These are phyloP conservation scores for Gallinago nigripennis DNA, from an alignment of 2,797 vertebrate species.

Conservation along the genomic window DNA sequence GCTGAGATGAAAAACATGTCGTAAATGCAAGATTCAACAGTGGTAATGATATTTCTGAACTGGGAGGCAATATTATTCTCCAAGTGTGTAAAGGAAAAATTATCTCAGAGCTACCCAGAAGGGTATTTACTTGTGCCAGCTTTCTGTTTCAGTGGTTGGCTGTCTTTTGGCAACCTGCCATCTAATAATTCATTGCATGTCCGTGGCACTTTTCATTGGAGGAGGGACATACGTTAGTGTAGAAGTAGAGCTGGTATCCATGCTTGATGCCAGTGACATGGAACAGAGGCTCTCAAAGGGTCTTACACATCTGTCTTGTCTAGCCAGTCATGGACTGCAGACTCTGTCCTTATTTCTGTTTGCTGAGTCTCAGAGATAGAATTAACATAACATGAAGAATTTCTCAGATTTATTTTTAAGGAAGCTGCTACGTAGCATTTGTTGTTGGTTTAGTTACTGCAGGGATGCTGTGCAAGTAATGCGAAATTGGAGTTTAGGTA, in stretches of 20 bases:
- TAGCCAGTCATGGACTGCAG: background rate
- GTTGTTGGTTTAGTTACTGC: background rate
- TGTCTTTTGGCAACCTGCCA: conserved; percentile 7
- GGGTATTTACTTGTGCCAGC: background rate
- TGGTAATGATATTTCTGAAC: background rate
- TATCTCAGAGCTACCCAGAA: background rate
- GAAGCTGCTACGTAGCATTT: background rate
- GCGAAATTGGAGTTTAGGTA: background rate
- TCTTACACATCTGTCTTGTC: background rate
- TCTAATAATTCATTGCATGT: conserved; percentile 23
- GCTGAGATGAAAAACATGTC: background rate
- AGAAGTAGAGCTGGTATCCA: background rate
- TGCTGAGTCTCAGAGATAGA: background rate
- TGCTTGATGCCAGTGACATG: background rate
- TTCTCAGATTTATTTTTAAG: background rate
- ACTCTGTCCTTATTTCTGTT: background rate
- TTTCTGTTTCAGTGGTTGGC: background rate
- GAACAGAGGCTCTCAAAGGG: conserved; percentile 2
- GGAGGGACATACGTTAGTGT: conserved; percentile 27
- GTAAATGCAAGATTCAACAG: background rate
- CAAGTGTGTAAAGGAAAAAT: background rate
- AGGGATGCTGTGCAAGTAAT: background rate
- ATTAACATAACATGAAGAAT: background rate
- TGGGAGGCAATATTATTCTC: background rate
- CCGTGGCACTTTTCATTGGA: background rate